Evolutionary conservation across 2,113 vertebrate species (phyloP).

Genomic region (Gorsachius goisagi): DNA sequence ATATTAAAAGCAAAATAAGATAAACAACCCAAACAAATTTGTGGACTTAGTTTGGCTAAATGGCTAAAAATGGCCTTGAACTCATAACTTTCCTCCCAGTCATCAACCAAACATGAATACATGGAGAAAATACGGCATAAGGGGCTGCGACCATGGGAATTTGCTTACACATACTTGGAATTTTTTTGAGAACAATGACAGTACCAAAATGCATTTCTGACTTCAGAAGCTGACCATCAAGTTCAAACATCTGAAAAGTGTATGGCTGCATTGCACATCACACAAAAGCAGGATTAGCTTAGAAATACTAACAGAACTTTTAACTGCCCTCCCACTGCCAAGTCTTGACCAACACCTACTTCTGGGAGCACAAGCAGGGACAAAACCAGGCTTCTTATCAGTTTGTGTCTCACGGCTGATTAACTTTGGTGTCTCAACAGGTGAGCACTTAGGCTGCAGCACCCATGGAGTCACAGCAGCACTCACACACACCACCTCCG

Average conservation of each 20-base stretch:
- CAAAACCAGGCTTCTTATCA: neutral
- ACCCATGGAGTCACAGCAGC: accelerated
- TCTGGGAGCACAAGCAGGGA: neutral
- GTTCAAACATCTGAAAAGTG: neutral
- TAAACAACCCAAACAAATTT: neutral
- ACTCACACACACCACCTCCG: accelerated
- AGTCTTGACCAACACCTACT: neutral
- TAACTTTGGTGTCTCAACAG: neutral
- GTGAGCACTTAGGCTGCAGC: neutral
- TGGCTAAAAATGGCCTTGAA: neutral
- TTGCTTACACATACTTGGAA: neutral
- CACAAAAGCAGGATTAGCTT: conserved; percentile 2
- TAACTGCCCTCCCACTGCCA: neutral
- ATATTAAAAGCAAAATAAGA: neutral
- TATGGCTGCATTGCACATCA: neutral
- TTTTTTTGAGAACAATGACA: neutral
- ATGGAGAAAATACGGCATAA: neutral
- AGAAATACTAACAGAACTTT: neutral
- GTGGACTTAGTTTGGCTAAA: neutral
- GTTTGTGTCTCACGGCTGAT: neutral
- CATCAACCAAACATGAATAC: neutral
- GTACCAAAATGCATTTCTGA: neutral
- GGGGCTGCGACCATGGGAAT: neutral
- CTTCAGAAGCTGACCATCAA: neutral
- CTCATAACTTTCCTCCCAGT: neutral